Evolutionary conservation across 2,797 vertebrate genomes (phyloP).

Genomic region (Nothura maculosa): DNA sequence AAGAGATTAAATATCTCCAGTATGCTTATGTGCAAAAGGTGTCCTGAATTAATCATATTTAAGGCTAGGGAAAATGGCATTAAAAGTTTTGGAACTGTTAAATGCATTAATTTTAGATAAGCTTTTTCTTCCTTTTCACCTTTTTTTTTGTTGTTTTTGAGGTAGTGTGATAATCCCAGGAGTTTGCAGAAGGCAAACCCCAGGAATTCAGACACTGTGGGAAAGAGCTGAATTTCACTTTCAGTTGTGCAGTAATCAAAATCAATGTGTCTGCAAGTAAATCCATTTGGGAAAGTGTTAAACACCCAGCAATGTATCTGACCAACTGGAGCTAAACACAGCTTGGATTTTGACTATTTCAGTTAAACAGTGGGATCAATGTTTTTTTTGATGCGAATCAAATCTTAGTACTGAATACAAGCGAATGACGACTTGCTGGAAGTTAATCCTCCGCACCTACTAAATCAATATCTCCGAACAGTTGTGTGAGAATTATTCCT

Average conservation of each 20-base stretch:
- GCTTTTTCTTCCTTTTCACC: background rate
- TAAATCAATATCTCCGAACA: background rate
- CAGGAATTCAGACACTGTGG: rapidly evolving
- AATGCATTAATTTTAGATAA: background rate
- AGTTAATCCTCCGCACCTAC: background rate
- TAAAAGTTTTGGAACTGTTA: slow-evolving; percentile 1
- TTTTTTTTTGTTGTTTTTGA: background rate
- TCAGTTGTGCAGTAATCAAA: background rate
- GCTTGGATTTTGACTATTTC: background rate
- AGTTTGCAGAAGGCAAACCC: background rate
- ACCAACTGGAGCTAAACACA: background rate
- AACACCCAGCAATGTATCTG: background rate
- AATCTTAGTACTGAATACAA: background rate
- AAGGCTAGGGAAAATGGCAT: background rate
- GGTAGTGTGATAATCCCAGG: background rate
- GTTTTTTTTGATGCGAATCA: background rate
- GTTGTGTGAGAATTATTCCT: background rate
- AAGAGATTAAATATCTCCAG: background rate
- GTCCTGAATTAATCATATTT: background rate
- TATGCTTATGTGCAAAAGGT: background rate
- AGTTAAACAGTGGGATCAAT: background rate
- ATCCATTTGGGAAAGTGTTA: background rate
- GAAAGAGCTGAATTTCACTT: background rate
- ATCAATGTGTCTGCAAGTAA: background rate
- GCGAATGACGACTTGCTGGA: background rate